Conservation (phyloP, 2,113 vertebrate genomes). For the Neogale vison region DNA sequence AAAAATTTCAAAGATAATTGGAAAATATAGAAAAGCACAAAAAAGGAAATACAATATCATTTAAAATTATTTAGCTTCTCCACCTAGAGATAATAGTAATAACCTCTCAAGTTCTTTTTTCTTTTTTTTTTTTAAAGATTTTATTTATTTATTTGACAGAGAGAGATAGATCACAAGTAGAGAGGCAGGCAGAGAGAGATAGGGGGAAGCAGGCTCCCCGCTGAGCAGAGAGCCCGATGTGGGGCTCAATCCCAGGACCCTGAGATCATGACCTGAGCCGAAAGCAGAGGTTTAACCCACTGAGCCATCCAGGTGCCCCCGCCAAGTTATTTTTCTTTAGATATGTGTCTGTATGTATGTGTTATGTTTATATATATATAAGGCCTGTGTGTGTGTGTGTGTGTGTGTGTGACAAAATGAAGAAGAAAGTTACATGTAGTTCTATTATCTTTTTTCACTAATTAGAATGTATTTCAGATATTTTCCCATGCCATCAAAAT, state of each 20-base stretch:
- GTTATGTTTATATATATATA: background rate
- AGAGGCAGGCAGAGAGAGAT: too few relatives aligned
- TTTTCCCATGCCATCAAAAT: conserved; percentile 3
- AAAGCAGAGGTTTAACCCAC: too few relatives aligned
- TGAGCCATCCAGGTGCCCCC: too few relatives aligned
- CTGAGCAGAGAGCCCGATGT: too few relatives aligned
- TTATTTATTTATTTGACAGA: too few relatives aligned
- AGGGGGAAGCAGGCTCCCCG: too few relatives aligned
- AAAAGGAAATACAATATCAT: conserved; percentile 47
- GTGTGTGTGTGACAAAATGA: background rate
- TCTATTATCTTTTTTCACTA: background rate
- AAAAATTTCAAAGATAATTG: conserved; percentile 53
- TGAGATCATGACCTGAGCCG: too few relatives aligned
- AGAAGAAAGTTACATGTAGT: conserved; percentile 19
- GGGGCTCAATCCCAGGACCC: too few relatives aligned
- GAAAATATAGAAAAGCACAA: background rate
- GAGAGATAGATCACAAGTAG: too few relatives aligned
- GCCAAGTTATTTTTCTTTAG: background rate
- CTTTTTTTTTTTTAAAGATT: too few relatives aligned
- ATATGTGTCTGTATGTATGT: background rate
- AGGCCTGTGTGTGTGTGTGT: background rate
- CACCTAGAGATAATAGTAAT: background rate
- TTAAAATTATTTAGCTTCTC: background rate
- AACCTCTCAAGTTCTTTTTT: background rate
- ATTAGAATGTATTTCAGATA: conserved; percentile 40